Evolutionary conservation across 2,888 invertebrate genomes (phyloP).

Genomic region (Epistrophe grossulariae): DNA sequence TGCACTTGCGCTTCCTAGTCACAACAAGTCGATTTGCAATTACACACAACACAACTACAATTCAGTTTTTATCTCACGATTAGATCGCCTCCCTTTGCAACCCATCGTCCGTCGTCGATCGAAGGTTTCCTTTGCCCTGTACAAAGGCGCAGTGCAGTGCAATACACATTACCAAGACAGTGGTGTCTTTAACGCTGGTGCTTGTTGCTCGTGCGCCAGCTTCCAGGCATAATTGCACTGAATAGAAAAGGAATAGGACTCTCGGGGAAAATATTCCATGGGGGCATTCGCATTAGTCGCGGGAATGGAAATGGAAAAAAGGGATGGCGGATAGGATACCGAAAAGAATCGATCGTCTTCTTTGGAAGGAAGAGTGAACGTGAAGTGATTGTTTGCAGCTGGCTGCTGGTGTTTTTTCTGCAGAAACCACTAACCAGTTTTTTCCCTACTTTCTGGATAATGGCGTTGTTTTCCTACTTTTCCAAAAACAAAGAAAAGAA

Average conservation of each 20-base stretch:
- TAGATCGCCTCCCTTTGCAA: slow-evolving; percentile 64
- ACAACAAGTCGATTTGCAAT: slow-evolving; percentile 63
- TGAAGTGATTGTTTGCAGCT: slow-evolving; percentile 67
- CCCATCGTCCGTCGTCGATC: slow-evolving; percentile 8
- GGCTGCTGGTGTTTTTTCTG: slow-evolving; percentile 70
- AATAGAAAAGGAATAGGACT: slow-evolving; percentile 59
- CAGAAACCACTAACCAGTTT: slow-evolving; percentile 66
- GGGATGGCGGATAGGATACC: slow-evolving; percentile 48
- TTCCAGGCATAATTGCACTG: slow-evolving; percentile 51
- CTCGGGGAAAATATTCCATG: slow-evolving; percentile 34
- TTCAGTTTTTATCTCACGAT: slow-evolving; percentile 69
- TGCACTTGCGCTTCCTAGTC: slow-evolving; percentile 57
- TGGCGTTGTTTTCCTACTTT: slow-evolving; percentile 71
- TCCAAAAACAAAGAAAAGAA: slow-evolving; percentile 61
- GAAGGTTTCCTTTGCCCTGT: slow-evolving; percentile 30
- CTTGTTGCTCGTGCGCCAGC: slow-evolving; percentile 33
- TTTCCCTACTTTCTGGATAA: slow-evolving; percentile 56
- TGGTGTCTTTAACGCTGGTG: slow-evolving; percentile 55
- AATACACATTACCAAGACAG: not conserved
- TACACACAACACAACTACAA: slow-evolving; percentile 66
- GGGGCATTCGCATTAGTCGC: slow-evolving; percentile 26
- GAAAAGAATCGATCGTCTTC: slow-evolving; percentile 69
- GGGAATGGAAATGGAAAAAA: slow-evolving; percentile 41
- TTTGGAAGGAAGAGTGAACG: slow-evolving; percentile 23
- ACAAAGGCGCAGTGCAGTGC: not conserved